These are phyloP conservation scores for Panzeria rudis DNA, from an alignment of 2,888 invertebrate genomes.

Conservation along the genomic window DNA sequence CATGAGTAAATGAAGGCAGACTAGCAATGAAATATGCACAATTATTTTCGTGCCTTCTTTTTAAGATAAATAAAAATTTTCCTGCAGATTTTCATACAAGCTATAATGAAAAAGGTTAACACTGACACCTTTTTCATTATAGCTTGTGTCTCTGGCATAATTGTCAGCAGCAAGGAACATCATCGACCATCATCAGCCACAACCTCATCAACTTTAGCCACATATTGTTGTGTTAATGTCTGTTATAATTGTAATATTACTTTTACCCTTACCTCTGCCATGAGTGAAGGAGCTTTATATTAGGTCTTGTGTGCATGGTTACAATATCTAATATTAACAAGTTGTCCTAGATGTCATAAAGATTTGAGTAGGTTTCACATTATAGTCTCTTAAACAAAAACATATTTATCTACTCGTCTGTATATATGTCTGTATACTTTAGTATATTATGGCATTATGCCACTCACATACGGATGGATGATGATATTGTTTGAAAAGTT, in stretches of 20 bases:
- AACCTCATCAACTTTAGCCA: not conserved
- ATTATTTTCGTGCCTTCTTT: not conserved
- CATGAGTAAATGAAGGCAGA: not conserved
- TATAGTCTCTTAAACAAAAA: conserved; percentile 1
- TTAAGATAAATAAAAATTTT: not conserved
- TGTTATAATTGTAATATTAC: conserved; percentile 38
- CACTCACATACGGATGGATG: not conserved
- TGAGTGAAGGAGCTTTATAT: not conserved
- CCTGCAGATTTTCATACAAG: not conserved
- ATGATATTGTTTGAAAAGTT: conserved; percentile 14
- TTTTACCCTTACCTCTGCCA: not conserved
- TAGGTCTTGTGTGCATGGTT: not conserved
- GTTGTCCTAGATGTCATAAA: conserved; percentile 34
- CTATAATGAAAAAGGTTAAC: no score
- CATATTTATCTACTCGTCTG: not conserved
- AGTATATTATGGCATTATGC: not conserved
- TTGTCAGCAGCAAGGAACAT: conserved; percentile 13
- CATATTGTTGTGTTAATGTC: not conserved
- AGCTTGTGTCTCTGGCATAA: conserved; percentile 7
- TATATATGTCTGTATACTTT: not conserved
- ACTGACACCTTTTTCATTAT: no score
- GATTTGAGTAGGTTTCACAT: conserved; percentile 27
- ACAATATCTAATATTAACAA: conserved; percentile 29
- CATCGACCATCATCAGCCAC: not conserved
- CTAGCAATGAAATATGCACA: conserved; percentile 5